Conservation (phyloP, 2,888 invertebrate genomes). For the Apotomis betuletana region DNA sequence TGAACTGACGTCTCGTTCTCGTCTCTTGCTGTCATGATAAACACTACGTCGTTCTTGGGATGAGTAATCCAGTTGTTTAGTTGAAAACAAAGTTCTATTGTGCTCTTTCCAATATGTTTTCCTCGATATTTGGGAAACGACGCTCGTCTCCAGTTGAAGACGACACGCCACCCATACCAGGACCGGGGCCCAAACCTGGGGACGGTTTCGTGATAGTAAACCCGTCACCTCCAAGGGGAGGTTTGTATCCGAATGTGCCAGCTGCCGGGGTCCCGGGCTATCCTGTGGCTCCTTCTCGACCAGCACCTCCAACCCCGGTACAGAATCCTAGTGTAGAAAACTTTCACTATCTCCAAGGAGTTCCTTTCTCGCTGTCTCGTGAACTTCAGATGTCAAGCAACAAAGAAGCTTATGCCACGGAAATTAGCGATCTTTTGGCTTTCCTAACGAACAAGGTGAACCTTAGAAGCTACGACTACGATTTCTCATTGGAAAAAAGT, state of each 20-base stretch:
- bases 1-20: no score
- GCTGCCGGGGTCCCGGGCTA: conserved; percentile 49
- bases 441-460: conserved; percentile 78
- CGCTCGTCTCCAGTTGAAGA: conserved; percentile 77
- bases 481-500: conserved; percentile 81
- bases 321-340: conserved; percentile 56
- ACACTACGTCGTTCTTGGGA: conserved; percentile 19
- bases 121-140: conserved; percentile 76
- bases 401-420: conserved; percentile 76
- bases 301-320: conserved; percentile 65
- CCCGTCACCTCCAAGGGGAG: conserved; percentile 58
- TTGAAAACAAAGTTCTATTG: conserved; percentile 30
- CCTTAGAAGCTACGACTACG: conserved; percentile 74
- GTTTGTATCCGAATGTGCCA: conserved; percentile 68
- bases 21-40: not conserved
- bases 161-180: conserved; percentile 75
- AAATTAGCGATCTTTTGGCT: conserved; percentile 79
- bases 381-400: conserved; percentile 74
- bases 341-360: conserved; percentile 80
- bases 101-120: conserved; percentile 64
- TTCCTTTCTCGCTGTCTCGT: conserved; percentile 81
- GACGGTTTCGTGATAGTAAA: conserved; percentile 75
- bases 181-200: conserved; percentile 69
- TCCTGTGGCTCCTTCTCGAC: conserved; percentile 57
- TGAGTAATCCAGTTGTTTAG: conserved; percentile 34